Percentiles rank a stretch among this genome's conserved stretches.
phyloP scores from a whole-genome alignment of 1,140 invertebrate species.

The Zaprionus ghesquierei region DNA sequence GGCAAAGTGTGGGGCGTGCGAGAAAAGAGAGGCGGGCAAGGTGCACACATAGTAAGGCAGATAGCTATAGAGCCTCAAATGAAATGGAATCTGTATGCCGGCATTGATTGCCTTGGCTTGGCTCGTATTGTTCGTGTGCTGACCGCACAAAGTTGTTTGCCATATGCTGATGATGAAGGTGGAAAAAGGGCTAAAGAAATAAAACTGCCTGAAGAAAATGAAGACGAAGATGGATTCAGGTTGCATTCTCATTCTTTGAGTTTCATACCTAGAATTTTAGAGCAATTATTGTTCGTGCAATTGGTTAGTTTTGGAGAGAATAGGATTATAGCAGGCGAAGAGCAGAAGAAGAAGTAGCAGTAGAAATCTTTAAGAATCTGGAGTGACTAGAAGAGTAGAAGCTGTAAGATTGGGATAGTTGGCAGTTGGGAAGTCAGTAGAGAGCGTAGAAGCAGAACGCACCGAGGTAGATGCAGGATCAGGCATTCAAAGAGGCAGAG shows the following conservation, averaged over 20 bases:
- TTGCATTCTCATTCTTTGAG: not conserved
- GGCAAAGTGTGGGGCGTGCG: not conserved
- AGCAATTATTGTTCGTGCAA: not conserved
- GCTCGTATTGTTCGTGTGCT: too few relatives aligned
- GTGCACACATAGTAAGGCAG: not conserved
- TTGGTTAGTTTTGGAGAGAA: too few relatives aligned
- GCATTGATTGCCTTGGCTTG: conserved; percentile 35
- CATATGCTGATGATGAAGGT: conserved; percentile 58
- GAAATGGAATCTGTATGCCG: conserved; percentile 61
- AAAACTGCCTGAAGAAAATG: conserved; percentile 10
- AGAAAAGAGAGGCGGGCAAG: conserved; percentile 3
- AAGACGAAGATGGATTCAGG: not conserved
- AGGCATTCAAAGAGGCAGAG: too few relatives aligned
- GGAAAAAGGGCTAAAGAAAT: not conserved
- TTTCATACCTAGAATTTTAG: too few relatives aligned
- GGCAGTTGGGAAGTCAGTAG: too few relatives aligned
- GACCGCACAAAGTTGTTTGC: conserved; percentile 36
- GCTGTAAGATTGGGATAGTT: too few relatives aligned
- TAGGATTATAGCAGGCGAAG: too few relatives aligned
- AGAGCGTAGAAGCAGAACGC: too few relatives aligned
- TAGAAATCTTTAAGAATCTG: too few relatives aligned
- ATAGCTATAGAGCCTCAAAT: conserved; percentile 31
- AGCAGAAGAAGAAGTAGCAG: too few relatives aligned
- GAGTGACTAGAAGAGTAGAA: too few relatives aligned
- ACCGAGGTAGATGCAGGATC: too few relatives aligned